A percentile compares a stretch with the other conserved stretches of the same genome.
phyloP scores from a whole-genome alignment of 2,888 invertebrate genomes.

The Pegoplata infirma region DNA sequence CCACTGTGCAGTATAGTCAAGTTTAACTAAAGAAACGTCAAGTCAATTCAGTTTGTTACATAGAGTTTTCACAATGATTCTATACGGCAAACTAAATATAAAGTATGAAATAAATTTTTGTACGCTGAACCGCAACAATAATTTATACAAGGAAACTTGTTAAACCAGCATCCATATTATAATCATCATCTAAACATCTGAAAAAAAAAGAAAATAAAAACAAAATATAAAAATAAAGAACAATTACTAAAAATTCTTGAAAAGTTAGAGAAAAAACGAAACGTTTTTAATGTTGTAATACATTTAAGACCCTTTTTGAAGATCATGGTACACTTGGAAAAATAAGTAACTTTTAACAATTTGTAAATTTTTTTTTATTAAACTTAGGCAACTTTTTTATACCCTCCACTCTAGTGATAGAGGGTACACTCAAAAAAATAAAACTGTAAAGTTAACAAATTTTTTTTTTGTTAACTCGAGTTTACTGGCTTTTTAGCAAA shows the following conservation, averaged over 20 bases:
- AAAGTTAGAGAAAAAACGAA: not conserved
- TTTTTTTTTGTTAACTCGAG: too few species aligned
- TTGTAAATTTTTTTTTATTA: too few species aligned
- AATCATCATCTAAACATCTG: slow-evolving; percentile 17
- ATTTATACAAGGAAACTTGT: slow-evolving; percentile 60
- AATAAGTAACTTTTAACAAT: too few species aligned
- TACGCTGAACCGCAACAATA: slow-evolving; percentile 36
- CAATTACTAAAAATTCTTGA: not conserved
- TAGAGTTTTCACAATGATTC: not conserved
- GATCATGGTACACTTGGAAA: too few species aligned
- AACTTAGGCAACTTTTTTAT: too few species aligned
- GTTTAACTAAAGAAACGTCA: not conserved
- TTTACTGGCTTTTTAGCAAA: too few species aligned
- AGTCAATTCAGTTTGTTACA: not conserved
- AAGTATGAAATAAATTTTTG: slow-evolving; percentile 44
- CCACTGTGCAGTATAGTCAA: not conserved
- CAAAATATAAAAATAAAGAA: not conserved
- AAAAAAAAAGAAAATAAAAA: not conserved
- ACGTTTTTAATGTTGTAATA: slow-evolving; percentile 32
- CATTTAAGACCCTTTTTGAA: slow-evolving; percentile 2
- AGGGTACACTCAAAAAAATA: too few species aligned
- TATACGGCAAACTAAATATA: too few species aligned
- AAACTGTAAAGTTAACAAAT: too few species aligned
- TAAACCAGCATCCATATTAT: slow-evolving; percentile 43
- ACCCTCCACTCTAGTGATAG: too few species aligned